Evolutionary conservation across 2,888 invertebrate genomes (phyloP).

Genomic region (Cephus pygmeus): DNA sequence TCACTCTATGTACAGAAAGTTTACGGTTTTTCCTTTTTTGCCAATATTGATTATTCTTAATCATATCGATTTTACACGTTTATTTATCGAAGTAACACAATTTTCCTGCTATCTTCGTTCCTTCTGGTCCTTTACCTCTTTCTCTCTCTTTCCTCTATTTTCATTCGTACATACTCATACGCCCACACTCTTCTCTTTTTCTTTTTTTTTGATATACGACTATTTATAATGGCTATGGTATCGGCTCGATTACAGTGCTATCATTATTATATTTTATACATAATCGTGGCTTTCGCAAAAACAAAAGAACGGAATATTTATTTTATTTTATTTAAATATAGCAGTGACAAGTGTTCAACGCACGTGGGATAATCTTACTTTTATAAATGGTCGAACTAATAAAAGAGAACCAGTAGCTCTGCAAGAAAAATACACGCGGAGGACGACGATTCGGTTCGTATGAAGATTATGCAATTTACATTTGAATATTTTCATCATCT

Average conservation of each 20-base stretch:
- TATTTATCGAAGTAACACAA: not conserved
- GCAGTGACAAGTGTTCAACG: not conserved
- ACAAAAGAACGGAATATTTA: not conserved
- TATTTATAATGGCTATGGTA: not conserved
- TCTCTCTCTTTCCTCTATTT: not conserved
- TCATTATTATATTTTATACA: not conserved
- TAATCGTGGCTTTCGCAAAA: not conserved
- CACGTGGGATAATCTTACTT: not conserved
- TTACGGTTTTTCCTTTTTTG: not conserved
- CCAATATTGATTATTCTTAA: not conserved
- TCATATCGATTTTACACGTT: not conserved
- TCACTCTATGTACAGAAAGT: not conserved
- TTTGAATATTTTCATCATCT: not conserved
- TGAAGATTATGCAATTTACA: not conserved
- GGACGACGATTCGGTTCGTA: not conserved
- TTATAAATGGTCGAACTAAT: not conserved
- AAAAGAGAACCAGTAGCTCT: not conserved
- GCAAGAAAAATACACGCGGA: not conserved
- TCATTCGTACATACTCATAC: not conserved
- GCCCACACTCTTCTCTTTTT: not conserved
- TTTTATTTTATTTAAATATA: not conserved
- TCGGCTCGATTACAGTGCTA: not conserved
- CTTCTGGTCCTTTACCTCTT: not conserved
- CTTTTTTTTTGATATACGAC: not conserved
- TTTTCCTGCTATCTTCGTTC: not conserved